Percentiles rank a stretch among this genome's conserved stretches.
Conservation (phyloP, 2,888 invertebrate species). For the Cephonodes hylas region DNA sequence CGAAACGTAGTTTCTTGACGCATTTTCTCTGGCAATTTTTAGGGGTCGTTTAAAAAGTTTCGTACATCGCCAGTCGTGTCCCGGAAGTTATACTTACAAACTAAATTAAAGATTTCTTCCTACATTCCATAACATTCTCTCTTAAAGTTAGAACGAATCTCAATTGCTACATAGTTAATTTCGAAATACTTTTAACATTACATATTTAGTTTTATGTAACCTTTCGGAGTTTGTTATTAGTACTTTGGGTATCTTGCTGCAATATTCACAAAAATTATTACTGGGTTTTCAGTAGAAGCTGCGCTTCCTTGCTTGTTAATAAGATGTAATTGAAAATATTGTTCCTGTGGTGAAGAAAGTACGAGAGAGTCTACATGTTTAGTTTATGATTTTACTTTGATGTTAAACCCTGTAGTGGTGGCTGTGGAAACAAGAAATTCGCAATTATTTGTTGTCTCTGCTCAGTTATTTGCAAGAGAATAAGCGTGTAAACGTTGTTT, state of each 20-base stretch:
- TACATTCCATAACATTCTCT: background rate
- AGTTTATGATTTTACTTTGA: background rate
- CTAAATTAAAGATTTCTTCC: background rate
- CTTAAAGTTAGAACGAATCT: background rate
- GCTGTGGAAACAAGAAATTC: background rate
- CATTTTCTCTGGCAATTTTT: background rate
- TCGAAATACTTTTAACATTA: background rate
- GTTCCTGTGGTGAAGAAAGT: background rate
- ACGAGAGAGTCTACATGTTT: background rate
- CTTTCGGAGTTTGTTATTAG: background rate
- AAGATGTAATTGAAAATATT: background rate
- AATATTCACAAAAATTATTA: no score
- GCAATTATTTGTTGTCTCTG: conserved; percentile 3
- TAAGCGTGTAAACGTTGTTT: conserved; percentile 37
- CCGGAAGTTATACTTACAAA: background rate
- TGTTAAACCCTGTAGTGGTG: background rate
- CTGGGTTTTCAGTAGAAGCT: no score
- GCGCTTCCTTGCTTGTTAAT: no score
- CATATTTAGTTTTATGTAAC: background rate
- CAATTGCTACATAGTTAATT: background rate
- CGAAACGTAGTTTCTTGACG: background rate
- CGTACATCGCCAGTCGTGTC: background rate
- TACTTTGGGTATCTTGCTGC: no score
- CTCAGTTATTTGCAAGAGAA: background rate
- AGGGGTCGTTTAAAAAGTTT: background rate